Base-by-base conservation (phyloP, 2,888 invertebrate genomes). In the Chironomus riparius region DNA sequence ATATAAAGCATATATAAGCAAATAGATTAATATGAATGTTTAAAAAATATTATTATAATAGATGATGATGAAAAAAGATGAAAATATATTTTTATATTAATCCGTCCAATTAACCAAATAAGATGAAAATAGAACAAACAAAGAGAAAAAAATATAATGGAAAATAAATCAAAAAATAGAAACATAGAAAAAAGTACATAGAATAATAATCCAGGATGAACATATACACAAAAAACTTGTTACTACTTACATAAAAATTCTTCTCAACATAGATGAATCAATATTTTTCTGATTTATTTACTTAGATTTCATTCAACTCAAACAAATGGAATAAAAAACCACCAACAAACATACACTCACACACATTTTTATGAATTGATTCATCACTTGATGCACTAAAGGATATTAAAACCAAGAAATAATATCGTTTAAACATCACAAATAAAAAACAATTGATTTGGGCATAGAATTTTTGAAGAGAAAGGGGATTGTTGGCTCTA, bases 21-120 rank as follows among this genome's bases (percentile, higher is more conserved):
- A 47, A 72, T 62, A 62, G 61, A 62, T 61, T 56, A 61, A 72
- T 28, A 65, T 21, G 65, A 65, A 65, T 50, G 62, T 21, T 22
- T 21, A 70, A 18, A 28, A 28, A 38, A 70, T 28, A 21, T 18
- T 24, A 28, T 22, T 70, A 47, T 47, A 61, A 68, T n/a, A 21
- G 38, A n/a, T 15, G 10, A 38, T 68, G 18, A 38, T n/a, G 7
- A 38, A 68, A 68, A 68, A 47, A 38, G 28, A n/a, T 28, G 38
- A 38, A 68, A 28, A 72, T 62, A 72, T 72, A 72, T 72, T 72
- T 72, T 72, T 72, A 72, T 72, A 72, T 62, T 50, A 72, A 62
- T 72, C 72, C 72, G 72, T 72, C 72, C 72, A 72, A 72, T 22
- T 28, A 71, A 71, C 71, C 71, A 72, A 72, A 62, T 62, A 72